A percentile compares a stretch with the other conserved stretches of the same genome.
These are phyloP conservation scores for Megalops cyprinoides DNA, from an alignment of 2,797 vertebrate species.

Conservation along the genomic window DNA sequence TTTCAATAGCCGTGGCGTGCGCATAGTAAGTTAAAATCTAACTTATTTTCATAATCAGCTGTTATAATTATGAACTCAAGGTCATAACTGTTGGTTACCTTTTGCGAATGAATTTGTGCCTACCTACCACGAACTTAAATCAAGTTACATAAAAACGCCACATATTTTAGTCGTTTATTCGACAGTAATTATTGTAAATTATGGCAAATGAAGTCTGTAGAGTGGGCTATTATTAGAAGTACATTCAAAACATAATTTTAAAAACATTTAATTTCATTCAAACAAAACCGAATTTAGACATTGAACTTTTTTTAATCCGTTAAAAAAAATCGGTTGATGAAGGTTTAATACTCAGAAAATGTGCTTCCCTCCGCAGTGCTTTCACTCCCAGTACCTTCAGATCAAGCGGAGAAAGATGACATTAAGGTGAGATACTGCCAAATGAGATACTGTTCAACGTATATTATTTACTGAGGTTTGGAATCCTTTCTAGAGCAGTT, in stretches of 20 bases:
- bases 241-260: neutral
- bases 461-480: neutral
- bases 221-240: neutral
- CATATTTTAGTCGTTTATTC: neutral
- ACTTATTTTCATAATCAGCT: neutral
- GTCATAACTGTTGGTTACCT: neutral
- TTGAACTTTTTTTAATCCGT: too few relatives aligned
- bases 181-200: too few relatives aligned
- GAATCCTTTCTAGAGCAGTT: neutral
- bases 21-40: neutral
- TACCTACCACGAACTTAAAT: neutral
- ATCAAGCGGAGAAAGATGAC: slow-evolving; percentile 72
- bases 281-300: too few relatives aligned
- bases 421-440: slow-evolving; percentile 71
- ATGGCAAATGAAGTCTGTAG: too few relatives aligned
- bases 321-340: too few relatives aligned
- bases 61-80: neutral
- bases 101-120: neutral
- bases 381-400: slow-evolving; percentile 67
- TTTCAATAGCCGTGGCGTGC: too few relatives aligned
- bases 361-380: slow-evolving; percentile 55
- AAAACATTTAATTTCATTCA: too few relatives aligned
- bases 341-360: neutral
- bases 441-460: neutral
- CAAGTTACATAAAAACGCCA: neutral